phyloP scores from a whole-genome alignment of 2,888 invertebrate species.

The Salticus scenicus region DNA sequence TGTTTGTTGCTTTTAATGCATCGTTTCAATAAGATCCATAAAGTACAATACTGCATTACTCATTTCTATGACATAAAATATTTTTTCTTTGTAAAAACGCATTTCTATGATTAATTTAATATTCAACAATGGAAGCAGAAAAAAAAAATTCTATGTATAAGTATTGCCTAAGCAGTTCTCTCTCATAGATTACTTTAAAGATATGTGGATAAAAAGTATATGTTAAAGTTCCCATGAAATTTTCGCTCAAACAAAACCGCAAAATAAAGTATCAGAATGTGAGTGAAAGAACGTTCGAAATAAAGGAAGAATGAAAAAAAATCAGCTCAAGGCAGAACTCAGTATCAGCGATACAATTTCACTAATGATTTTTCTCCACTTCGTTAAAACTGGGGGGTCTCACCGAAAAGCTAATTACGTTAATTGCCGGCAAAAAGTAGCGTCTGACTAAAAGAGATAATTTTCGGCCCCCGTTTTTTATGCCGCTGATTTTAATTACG shows the following conservation, averaged over 20 bases:
- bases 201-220: neutral
- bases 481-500: constrained; percentile 65
- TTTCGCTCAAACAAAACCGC: constrained; percentile 57
- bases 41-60: too few species aligned
- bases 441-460: constrained; percentile 70
- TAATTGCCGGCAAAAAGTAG: constrained; percentile 69
- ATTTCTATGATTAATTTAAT: too few species aligned
- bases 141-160: too few species aligned
- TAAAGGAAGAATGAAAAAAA: constrained; percentile 29
- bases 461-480: constrained; percentile 60
- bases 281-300: constrained; percentile 38
- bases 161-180: neutral
- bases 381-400: constrained; percentile 64
- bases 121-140: too few species aligned
- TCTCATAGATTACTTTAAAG: neutral
- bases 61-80: too few species aligned
- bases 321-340: constrained; percentile 34
- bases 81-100: too few species aligned
- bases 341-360: constrained; percentile 69
- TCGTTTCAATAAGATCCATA: too few species aligned
- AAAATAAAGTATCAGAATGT: constrained; percentile 42
- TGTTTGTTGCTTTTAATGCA: too few species aligned
- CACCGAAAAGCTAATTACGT: constrained; percentile 68
- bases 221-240: constrained; percentile 21
- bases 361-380: constrained; percentile 69